Conservation (phyloP, 2,797 vertebrate genomes). For the Tragopan temminckii region DNA sequence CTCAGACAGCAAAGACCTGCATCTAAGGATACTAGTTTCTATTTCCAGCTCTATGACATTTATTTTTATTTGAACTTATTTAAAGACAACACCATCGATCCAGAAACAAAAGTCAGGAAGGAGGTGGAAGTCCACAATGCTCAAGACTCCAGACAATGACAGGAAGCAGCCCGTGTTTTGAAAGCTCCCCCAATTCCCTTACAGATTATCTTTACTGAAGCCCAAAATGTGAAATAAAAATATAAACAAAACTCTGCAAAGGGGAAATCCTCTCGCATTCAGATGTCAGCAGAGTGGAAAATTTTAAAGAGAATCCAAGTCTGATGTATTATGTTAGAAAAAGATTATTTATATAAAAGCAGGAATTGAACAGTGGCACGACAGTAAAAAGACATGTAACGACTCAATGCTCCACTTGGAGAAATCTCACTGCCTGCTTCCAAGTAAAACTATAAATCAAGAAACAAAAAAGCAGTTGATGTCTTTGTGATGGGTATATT, state of each 20-base stretch:
- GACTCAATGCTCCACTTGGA: background rate
- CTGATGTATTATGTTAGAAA: background rate
- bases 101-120: constrained; percentile 69
- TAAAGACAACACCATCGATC: constrained; percentile 43
- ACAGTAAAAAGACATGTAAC: background rate
- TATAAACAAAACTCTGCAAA: constrained; percentile 13
- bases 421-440: background rate
- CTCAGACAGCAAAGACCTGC: constrained; percentile 16
- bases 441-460: background rate
- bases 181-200: constrained; percentile 53
- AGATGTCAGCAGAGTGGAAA: constrained; percentile 6
- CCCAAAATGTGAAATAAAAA: constrained; percentile 49
- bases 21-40: constrained; percentile 36
- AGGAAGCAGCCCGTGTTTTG: constrained; percentile 46
- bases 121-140: constrained; percentile 49
- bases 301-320: constrained; percentile 4
- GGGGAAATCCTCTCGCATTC: constrained; percentile 47
- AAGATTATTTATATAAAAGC: background rate
- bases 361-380: background rate
- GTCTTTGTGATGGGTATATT: background rate
- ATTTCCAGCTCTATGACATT: constrained; percentile 51
- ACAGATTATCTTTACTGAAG: constrained; percentile 17
- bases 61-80: constrained; percentile 68
- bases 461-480: background rate
- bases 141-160: constrained; percentile 35